A percentile compares a stretch with the other conserved stretches of the same genome.
Conservation (phyloP, 2,888 invertebrate species). For the Myathropa florea region DNA sequence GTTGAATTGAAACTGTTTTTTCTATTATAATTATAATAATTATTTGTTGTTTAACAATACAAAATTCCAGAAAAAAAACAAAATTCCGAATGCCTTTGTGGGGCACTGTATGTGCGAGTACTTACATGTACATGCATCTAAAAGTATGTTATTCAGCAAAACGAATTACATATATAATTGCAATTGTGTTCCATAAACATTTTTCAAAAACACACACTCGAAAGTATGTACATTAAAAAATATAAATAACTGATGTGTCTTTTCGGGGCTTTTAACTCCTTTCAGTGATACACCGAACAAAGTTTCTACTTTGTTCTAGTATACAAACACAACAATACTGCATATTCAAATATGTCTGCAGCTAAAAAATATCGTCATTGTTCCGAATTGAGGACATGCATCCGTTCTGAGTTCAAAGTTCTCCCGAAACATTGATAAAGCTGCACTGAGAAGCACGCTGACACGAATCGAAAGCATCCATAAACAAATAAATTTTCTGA, state of each 20-base stretch:
- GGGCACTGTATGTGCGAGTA: too few species aligned
- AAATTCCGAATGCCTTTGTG: too few species aligned
- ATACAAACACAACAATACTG: background rate
- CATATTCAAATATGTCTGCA: background rate
- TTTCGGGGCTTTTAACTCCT: background rate
- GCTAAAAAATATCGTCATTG: background rate
- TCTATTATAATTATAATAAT: too few species aligned
- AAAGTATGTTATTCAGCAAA: too few species aligned
- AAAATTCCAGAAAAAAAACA: too few species aligned
- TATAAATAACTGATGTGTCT: background rate
- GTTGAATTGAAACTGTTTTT: too few species aligned
- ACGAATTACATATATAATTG: too few species aligned
- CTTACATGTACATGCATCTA: too few species aligned
- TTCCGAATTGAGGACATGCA: conserved; percentile 34
- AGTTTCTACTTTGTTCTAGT: background rate
- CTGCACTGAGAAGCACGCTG: conserved; percentile 24
- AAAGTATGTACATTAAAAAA: too few species aligned
- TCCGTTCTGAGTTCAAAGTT: conserved; percentile 51
- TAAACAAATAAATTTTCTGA: conserved; percentile 61
- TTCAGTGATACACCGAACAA: background rate
- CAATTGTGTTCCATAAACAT: background rate
- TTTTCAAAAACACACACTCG: background rate
- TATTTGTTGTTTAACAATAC: too few species aligned
- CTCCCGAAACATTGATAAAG: conserved; percentile 42
- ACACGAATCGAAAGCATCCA: conserved; percentile 48